Evolutionary conservation across 2,113 vertebrate genomes (phyloP).

Genomic region (Taxidea taxus): DNA sequence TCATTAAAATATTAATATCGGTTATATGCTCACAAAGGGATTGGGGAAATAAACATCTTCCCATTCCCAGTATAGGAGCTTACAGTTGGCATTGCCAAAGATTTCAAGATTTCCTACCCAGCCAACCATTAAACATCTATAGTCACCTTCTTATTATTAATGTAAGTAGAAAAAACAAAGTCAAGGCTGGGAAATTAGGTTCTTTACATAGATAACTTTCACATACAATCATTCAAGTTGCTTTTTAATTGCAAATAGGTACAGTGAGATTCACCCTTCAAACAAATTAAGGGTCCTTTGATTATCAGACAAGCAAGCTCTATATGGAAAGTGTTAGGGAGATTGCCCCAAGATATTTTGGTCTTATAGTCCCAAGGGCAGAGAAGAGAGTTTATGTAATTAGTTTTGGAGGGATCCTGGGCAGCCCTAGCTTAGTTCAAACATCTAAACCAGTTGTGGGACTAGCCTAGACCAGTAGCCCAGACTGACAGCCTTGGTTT

Average conservation of each 20-base stretch:
- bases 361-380: neutral
- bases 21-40: neutral
- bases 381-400: neutral
- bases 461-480: neutral
- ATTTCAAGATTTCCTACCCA: neutral
- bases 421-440: neutral
- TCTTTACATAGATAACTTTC: neutral
- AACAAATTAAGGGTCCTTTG: neutral
- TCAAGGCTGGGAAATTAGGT: neutral
- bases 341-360: neutral
- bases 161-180: neutral
- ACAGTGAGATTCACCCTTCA: neutral
- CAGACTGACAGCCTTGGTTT: neutral
- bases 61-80: neutral
- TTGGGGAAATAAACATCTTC: neutral
- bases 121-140: neutral
- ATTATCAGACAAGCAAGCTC: neutral
- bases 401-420: neutral
- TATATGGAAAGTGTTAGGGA: neutral
- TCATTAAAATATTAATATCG: slow-evolving; percentile 36
- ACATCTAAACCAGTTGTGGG: neutral
- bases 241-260: neutral
- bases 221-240: neutral
- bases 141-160: neutral
- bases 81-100: neutral